phyloP scores from a whole-genome alignment of 2,888 invertebrate species.

The Amorpha juglandis region DNA sequence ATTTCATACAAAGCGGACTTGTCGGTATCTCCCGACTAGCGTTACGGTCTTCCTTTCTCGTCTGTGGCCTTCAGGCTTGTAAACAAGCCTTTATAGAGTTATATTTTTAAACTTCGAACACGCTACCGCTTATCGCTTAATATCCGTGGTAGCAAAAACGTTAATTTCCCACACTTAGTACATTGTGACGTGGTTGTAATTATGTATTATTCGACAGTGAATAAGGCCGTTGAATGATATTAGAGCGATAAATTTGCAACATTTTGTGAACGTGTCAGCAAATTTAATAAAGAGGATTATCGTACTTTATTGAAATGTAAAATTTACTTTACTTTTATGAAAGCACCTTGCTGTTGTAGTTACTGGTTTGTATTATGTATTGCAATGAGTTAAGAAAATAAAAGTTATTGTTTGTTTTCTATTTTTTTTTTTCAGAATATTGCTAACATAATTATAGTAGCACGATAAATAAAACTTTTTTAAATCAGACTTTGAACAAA shows the following conservation, averaged over 20 bases:
- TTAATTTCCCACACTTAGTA: conserved; percentile 78
- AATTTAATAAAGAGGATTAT: conserved; percentile 68
- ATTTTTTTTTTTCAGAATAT: neutral
- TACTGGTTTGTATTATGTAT: conserved; percentile 34
- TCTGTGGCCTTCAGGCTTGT: no score
- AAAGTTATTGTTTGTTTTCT: neutral
- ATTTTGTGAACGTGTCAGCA: conserved; percentile 68
- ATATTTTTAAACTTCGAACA: neutral
- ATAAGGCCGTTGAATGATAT: conserved; percentile 51
- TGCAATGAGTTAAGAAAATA: conserved; percentile 27
- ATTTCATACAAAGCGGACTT: no score
- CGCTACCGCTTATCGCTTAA: conserved; percentile 42
- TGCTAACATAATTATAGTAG: no score
- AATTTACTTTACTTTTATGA: conserved; percentile 17
- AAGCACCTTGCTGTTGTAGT: conserved; percentile 16
- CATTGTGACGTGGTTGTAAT: conserved; percentile 53
- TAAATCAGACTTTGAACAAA: no score
- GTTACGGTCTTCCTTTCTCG: no score
- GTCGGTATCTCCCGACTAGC: no score
- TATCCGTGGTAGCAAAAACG: conserved; percentile 37
- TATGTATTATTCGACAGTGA: conserved; percentile 50
- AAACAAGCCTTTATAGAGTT: no score
- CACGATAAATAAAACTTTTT: no score
- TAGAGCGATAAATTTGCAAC: conserved; percentile 64
- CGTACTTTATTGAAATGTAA: conserved; percentile 33